These are phyloP conservation scores for Salvelinus alpinus DNA, from an alignment of 2,113 vertebrate species.

Conservation along the genomic window DNA sequence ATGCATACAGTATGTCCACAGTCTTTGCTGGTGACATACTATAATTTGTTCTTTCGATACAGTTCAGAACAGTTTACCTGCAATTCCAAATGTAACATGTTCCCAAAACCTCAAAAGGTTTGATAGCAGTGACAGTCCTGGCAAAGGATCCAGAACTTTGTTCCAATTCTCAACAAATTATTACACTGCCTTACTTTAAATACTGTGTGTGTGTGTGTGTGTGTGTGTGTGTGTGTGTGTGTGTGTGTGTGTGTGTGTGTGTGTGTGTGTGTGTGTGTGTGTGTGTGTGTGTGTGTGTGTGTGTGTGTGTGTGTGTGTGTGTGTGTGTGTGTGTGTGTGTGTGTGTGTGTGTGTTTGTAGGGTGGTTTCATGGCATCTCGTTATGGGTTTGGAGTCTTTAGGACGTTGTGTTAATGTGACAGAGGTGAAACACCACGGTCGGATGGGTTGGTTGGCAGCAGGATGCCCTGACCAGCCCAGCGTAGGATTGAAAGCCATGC, in stretches of 20 bases:
- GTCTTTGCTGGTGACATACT: constrained; percentile 35
- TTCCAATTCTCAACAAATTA: neutral
- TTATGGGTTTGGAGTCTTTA: neutral
- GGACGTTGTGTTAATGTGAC: constrained; percentile 3
- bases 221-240: no score
- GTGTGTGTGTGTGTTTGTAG: neutral
- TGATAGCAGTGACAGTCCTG: neutral
- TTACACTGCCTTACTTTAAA: neutral
- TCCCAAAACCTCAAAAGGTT: constrained; percentile 9
- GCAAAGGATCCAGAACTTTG: neutral
- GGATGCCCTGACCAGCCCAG: constrained; percentile 23
- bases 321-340: neutral
- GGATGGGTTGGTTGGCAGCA: constrained; percentile 10
- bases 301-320: neutral
- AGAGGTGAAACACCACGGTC: neutral
- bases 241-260: no score
- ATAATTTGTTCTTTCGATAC: constrained; percentile 36
- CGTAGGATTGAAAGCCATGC: constrained; percentile 23
- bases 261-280: no score
- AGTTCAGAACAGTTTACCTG: constrained; percentile 29
- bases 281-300: neutral
- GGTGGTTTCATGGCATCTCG: neutral
- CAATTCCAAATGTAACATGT: constrained; percentile 9
- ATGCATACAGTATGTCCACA: constrained; percentile 33
- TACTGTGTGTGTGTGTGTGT: no score